These are phyloP conservation scores for Ischnura elegans DNA, from an alignment of 2,888 invertebrate species.

Conservation along the genomic window DNA sequence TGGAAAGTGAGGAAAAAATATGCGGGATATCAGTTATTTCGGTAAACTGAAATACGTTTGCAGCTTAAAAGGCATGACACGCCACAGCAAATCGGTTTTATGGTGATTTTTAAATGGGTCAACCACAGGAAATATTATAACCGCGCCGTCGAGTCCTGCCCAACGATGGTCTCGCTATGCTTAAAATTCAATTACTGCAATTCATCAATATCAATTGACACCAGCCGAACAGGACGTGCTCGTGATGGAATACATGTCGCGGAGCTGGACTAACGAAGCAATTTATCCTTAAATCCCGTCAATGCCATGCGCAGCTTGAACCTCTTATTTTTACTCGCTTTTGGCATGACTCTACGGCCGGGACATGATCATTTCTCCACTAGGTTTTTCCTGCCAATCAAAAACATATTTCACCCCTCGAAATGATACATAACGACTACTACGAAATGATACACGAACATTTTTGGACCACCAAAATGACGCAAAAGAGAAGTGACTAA, in stretches of 20 bases:
- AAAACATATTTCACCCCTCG: not conserved
- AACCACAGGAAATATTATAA: not conserved
- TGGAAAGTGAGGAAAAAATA: too few relatives aligned
- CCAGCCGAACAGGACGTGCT: not conserved
- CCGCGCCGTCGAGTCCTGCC: not conserved
- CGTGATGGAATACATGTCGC: not conserved
- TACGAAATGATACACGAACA: too few relatives aligned
- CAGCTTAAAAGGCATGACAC: not conserved
- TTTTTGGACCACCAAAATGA: too few relatives aligned
- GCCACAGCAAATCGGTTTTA: not conserved
- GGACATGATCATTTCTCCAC: not conserved
- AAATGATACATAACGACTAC: too few relatives aligned
- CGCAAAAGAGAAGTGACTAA: not conserved
- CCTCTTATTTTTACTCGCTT: not conserved
- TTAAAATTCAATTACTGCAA: slow-evolving; percentile 26
- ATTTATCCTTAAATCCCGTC: slow-evolving; percentile 22
- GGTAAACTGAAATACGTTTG: not conserved
- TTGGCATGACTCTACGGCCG: not conserved
- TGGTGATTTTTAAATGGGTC: not conserved
- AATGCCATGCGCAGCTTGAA: not conserved
- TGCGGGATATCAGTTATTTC: too few relatives aligned
- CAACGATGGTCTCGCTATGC: not conserved
- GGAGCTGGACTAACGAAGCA: not conserved
- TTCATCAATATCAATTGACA: slow-evolving; percentile 18
- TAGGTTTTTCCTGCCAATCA: not conserved